Base-by-base conservation (phyloP, 2,888 invertebrate species). In the Lepetodrilus schrolli region DNA sequence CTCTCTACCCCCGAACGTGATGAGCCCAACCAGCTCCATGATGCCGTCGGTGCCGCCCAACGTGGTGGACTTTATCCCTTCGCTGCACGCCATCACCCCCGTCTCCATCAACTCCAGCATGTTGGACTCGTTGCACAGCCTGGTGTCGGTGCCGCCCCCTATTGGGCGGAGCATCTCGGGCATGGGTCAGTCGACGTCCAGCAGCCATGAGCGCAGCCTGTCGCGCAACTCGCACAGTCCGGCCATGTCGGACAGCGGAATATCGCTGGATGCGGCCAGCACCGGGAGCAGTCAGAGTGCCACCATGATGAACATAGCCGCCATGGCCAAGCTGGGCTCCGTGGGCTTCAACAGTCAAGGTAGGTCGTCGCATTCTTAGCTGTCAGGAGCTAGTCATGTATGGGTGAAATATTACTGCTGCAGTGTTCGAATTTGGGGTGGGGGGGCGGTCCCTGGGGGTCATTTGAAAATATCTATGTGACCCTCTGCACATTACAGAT, bases 291-390 rank as follows among this genome's bases (percentile, higher is more conserved):
- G 82, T 20, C 83, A 85, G n/a, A 85, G 83, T 76, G 85, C 84
- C 30, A 85, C 96, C 10, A 79, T 76, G 23, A 94, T 95, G 84
- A 97, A 96, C 91, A 92, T 97, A 80, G 96, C 96, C 88, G 96
- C 96, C 34, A 93, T 97, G 75, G 96, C 96, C 75, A 96, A 96
- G 91, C 92, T 96, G 73, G 96, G 96, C 86, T 50, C 65, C 48
- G 72, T 72, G 26, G 50, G 66, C 7, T 43, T 72, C 37, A 49
- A 20, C 17, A 48, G 66, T n/a, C 71, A 66, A 66, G 71, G 74
- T 74, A 5, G 48, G 73, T 37, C 17, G 47, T n/a, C n/a, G n/a
- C n/a, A n/a, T n/a, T n/a, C n/a, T n/a, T n/a, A n/a, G n/a, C n/a
- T n/a, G n/a, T n/a, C 47, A 47, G 47, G 8, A 7, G 17, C 13